Base-by-base conservation (phyloP, 2,888 invertebrate species). In the Thymelicus lineola region DNA sequence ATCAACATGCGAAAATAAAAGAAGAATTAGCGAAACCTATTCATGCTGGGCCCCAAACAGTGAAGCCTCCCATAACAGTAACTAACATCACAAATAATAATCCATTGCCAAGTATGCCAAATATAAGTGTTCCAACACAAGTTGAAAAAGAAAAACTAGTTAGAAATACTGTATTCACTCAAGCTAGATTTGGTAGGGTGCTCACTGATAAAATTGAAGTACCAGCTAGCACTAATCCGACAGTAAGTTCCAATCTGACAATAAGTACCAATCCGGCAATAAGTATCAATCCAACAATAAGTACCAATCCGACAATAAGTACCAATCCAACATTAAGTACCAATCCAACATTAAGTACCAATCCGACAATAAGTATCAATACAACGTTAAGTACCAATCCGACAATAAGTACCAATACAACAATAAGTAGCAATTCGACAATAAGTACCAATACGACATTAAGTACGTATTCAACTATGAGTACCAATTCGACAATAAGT, bases 91-190 rank as follows among this genome's bases (percentile, higher is more conserved):
- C 58, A n/a, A 58, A 17, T 10, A 58, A 57, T 46, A 42, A 28
- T 42, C 42, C 35, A 9, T 15, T 28, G 45, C 46, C 50, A 38
- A 65, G 28, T 36, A 46, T 28, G 45, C 46, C 50, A 38, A 65
- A 42, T 36, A 46, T 60, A 72, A 67, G 74, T 42, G 36, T 46
- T 15, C 38, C 62, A 66, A 70, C 73, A 71, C 76, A 75, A 66
- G 75, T 66, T 17, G 86, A 86, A 55, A 83, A 77, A 58, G 90
- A 91, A 10, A 91, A 90, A 74, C 76, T 89, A 55, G 75, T 89
- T n/a, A 83, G 93, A 75, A 91, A 91, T 59, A 93, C 92, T 7
- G 91, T 93, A 2, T 93, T 77, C 68, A 85, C 88, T 1, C 93
- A 93, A 86, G 92, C 92, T 0, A 83, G 91, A 48, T 69, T 63